Evolutionary conservation across 2,888 invertebrate genomes (phyloP).

Genomic region (Plagodis dolabraria): DNA sequence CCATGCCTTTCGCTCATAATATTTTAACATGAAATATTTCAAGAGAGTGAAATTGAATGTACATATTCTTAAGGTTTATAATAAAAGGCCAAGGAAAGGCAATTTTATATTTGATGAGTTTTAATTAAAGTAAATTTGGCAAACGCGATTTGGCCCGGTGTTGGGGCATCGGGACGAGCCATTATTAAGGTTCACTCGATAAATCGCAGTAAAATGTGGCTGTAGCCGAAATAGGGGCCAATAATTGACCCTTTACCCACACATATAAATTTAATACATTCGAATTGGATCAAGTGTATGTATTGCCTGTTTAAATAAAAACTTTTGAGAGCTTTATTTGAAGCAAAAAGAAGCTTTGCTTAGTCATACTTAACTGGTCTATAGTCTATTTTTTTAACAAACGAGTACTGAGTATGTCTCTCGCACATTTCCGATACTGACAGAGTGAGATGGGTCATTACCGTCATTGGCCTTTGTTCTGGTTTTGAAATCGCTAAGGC

Average conservation of each 20-base stretch:
- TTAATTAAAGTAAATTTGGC: slow-evolving; percentile 27
- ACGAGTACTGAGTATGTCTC: too few relatives aligned
- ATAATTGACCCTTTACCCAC: not conserved
- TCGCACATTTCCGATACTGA: too few relatives aligned
- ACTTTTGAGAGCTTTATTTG: too few relatives aligned
- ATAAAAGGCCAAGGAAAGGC: slow-evolving; percentile 8
- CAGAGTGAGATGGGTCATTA: too few relatives aligned
- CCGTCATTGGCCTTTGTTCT: too few relatives aligned
- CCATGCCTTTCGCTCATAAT: not conserved
- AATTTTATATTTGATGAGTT: slow-evolving; percentile 24
- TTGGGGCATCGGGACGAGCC: slow-evolving; percentile 10
- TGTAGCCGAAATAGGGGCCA: slow-evolving; percentile 3
- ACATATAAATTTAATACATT: slow-evolving; percentile 1
- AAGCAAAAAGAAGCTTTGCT: too few relatives aligned
- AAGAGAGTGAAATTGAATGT: not conserved
- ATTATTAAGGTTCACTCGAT: slow-evolving; percentile 18
- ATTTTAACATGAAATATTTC: not conserved
- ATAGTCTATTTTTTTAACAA: too few relatives aligned
- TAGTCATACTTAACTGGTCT: too few relatives aligned
- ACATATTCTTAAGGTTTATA: slow-evolving; percentile 7
- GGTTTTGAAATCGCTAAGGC: too few relatives aligned
- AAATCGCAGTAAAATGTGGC: slow-evolving; percentile 12
- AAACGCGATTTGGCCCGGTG: slow-evolving; percentile 2
- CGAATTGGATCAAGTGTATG: not conserved
- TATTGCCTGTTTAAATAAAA: too few relatives aligned